phyloP scores from a whole-genome alignment of 2,888 invertebrate genomes.

The Dynastes maya region DNA sequence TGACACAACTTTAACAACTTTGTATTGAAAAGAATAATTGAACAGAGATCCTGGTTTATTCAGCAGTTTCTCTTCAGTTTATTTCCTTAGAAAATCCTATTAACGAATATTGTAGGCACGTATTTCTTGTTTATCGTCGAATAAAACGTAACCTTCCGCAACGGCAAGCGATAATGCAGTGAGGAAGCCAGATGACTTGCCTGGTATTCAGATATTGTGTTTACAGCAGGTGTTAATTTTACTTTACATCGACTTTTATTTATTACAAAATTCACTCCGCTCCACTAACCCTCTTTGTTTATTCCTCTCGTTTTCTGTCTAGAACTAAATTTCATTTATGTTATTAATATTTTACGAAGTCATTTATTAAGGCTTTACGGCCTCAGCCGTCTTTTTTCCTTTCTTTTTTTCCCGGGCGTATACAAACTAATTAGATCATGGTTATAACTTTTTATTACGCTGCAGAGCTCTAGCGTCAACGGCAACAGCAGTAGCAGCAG shows the following conservation, averaged over 20 bases:
- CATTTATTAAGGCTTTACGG: conserved; percentile 31
- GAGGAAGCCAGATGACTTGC: background rate
- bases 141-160: conserved; percentile 2
- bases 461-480: conserved; percentile 2
- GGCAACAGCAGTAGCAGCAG: conserved; percentile 8
- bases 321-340: conserved; percentile 38
- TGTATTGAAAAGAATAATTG: no score
- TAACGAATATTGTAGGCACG: background rate
- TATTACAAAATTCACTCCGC: conserved; percentile 10
- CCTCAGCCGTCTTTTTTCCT: background rate
- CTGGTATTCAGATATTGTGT: conserved; percentile 15
- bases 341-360: conserved; percentile 43
- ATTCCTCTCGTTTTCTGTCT: background rate
- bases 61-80: background rate
- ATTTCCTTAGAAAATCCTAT: background rate
- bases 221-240: conserved; percentile 42
- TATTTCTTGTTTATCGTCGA: conserved; percentile 12
- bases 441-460: conserved; percentile 43
- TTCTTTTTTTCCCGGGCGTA: conserved; percentile 21
- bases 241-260: conserved; percentile 30
- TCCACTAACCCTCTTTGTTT: background rate
- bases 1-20: no score
- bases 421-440: conserved; percentile 45
- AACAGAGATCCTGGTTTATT: no score
- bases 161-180: background rate